phyloP scores from a whole-genome alignment of 2,888 invertebrate species.

The Ecdyonurus torrentis region DNA sequence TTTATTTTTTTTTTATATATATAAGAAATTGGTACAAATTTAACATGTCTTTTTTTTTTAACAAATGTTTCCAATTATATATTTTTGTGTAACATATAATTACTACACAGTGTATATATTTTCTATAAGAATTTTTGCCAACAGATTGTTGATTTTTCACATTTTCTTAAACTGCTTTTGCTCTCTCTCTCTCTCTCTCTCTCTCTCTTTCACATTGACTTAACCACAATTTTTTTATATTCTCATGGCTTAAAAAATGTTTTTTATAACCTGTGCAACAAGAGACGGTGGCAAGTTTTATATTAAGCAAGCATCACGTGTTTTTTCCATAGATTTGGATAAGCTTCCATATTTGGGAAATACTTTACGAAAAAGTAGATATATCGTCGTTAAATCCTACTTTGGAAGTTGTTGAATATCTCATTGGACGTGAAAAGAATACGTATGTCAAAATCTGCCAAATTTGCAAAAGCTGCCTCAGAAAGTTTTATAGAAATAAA shows the following conservation, averaged over 20 bases:
- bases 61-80: not conserved
- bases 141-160: too few relatives aligned
- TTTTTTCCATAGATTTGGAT: not conserved
- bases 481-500: too few relatives aligned
- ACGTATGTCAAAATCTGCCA: too few relatives aligned
- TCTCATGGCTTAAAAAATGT: not conserved
- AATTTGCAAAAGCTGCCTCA: too few relatives aligned
- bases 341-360: not conserved
- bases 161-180: too few relatives aligned
- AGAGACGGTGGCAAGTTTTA: not conserved
- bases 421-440: too few relatives aligned
- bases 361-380: not conserved
- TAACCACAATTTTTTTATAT: too few relatives aligned
- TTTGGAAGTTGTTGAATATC: not conserved
- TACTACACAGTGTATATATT: too few relatives aligned
- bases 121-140: too few relatives aligned
- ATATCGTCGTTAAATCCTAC: not conserved
- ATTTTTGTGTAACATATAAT: not conserved
- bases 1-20: too few relatives aligned
- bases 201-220: too few relatives aligned
- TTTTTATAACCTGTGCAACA: not conserved
- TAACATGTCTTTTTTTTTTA: not conserved
- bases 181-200: too few relatives aligned
- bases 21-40: not conserved
- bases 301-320: not conserved